Base-by-base conservation (phyloP, 2,797 vertebrate genomes). In the Scleropages formosus region DNA sequence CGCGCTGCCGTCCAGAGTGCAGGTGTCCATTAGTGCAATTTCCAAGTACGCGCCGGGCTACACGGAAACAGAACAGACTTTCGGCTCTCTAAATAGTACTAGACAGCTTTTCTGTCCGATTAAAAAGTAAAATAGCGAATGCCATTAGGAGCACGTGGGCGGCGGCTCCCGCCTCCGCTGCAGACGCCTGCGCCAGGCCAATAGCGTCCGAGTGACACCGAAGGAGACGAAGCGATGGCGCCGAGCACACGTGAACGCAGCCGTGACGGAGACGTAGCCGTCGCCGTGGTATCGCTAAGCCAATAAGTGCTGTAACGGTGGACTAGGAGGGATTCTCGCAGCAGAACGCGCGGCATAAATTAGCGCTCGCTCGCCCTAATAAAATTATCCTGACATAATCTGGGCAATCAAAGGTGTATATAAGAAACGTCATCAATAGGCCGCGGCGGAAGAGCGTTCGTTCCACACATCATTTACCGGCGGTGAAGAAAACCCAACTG, bases 11-110 rank as follows among this genome's bases (percentile, higher is more conserved):
- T 4, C 44, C 53, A 58, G 69, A 59, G 53, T 11, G 69, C 53
- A 24, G 13, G 53, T 39, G 18, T 72, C 53, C 69, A 72, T 72
- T 72, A 72, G 53, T 13, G 53, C 56, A 71, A 71, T 71, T 71
- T 71, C 46, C 22, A 51, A 49, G 46, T 53, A 44, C 51, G 46
- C 24, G 22, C 51, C 59, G 53, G 69, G 72, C 27, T 59, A 26
- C 18, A 27, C 31, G 56, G 56, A 60, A 72, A 72, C 70, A 59
- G 56, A 31, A 39, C 56, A 72, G 70, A 60, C 31, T 72, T 72
- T 72, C 70, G 46, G 56, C 18, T 39, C 70, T 72, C 56, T 44
- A 72, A 60, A 60, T 72, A 39, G 53, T 60, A 4, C 27, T 44
- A 12, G 31, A 60, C 70, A 60, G 66, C 24, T 61, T 61, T 61